Percentiles rank a stretch among this genome's conserved stretches.
Conservation (phyloP, 2,888 invertebrate genomes). For the Macrophya annulata region DNA sequence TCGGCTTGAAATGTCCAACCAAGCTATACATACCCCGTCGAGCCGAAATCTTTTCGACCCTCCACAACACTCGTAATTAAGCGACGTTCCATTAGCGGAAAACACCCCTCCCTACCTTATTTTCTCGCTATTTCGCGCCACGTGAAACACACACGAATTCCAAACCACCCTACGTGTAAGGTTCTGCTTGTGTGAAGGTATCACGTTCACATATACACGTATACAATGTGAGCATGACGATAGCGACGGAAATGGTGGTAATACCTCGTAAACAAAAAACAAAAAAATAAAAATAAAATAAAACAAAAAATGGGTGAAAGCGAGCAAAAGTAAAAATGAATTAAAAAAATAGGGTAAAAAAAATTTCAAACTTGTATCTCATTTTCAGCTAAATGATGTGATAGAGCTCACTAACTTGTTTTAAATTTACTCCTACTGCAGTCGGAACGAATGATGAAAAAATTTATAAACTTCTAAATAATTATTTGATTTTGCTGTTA, state of each 20-base stretch:
- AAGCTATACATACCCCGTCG: slow-evolving; percentile 10
- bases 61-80: slow-evolving; percentile 46
- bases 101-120: slow-evolving; percentile 28
- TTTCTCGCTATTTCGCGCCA: slow-evolving; percentile 39
- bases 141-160: slow-evolving; percentile 19
- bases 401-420: background rate
- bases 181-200: background rate
- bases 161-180: background rate
- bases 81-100: slow-evolving; percentile 52
- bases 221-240: slow-evolving; percentile 1
- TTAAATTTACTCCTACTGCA: background rate
- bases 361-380: background rate
- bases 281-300: background rate
- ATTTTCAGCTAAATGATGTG: slow-evolving; percentile 1
- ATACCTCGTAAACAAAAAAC: background rate
- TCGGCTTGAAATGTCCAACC: background rate
- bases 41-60: slow-evolving; percentile 39
- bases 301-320: background rate
- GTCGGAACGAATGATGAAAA: background rate
- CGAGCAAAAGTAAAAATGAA: background rate
- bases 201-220: background rate
- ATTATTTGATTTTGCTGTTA: too few relatives aligned
- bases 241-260: background rate
- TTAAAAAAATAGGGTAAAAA: background rate
- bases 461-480: background rate